Evolutionary conservation across 2,113 vertebrate genomes (phyloP).

Genomic region (Scomber scombrus): DNA sequence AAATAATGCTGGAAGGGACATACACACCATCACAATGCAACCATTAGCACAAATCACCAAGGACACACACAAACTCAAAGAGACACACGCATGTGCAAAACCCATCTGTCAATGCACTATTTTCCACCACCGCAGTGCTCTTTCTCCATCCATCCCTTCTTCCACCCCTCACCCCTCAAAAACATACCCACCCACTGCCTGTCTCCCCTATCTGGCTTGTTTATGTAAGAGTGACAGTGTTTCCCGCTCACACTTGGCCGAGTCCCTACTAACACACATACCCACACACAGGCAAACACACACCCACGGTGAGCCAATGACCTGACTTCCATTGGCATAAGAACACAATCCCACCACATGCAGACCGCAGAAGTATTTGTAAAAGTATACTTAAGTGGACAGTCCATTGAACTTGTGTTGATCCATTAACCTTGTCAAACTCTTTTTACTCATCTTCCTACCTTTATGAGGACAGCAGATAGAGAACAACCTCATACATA

Average conservation of each 20-base stretch:
- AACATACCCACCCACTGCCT: conserved; percentile 20
- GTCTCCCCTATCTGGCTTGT: conserved; percentile 66
- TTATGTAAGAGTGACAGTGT: conserved; percentile 77
- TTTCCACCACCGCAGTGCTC: conserved; percentile 19
- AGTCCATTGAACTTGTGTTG: background rate
- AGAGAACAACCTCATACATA: conserved; percentile 12
- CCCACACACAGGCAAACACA: conserved; percentile 60
- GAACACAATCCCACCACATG: conserved; percentile 41
- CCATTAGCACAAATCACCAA: conserved; percentile 37
- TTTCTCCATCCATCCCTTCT: conserved; percentile 26
- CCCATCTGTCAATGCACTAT: conserved; percentile 31
- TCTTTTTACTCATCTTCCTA: background rate
- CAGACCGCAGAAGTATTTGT: conserved; percentile 5
- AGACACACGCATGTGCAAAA: conserved; percentile 23
- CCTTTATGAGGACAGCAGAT: conserved; percentile 11
- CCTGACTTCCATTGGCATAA: conserved; percentile 68
- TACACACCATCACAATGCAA: conserved; percentile 23
- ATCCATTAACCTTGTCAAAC: background rate
- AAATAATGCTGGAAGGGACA: background rate
- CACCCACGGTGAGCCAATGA: conserved; percentile 75
- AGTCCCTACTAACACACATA: conserved; percentile 50
- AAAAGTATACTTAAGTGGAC: conserved; percentile 27
- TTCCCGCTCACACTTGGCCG: conserved; percentile 78
- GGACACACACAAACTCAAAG: conserved; percentile 15
- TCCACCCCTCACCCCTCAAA: conserved; percentile 4